Evolutionary conservation across 2,888 invertebrate genomes (phyloP).

Genomic region (Lordiphosa fenestrarum): DNA sequence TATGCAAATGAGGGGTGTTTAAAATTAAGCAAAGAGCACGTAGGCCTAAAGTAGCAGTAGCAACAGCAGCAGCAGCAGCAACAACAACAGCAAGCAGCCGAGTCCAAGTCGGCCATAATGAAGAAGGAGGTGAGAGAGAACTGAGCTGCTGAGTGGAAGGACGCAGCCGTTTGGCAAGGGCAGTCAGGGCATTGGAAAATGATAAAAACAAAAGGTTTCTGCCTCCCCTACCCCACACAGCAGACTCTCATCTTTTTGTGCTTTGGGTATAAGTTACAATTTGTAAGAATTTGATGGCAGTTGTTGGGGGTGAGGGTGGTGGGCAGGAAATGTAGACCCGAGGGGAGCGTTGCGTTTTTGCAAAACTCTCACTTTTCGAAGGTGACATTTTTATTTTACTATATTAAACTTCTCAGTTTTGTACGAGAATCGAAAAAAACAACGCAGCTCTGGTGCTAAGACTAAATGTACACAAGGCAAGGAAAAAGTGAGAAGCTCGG

Average conservation of each 20-base stretch:
- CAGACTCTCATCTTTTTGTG: constrained; percentile 45
- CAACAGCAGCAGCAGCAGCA: constrained; percentile 26
- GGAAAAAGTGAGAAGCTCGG: no score
- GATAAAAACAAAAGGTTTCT: constrained; percentile 70
- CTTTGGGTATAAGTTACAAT: constrained; percentile 63
- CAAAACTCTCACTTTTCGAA: no score
- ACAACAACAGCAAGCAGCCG: constrained; percentile 5
- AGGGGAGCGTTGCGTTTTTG: neutral
- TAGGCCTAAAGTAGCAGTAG: constrained; percentile 65
- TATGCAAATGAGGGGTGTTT: constrained; percentile 77
- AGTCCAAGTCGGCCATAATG: constrained; percentile 47
- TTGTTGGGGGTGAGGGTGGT: constrained; percentile 1
- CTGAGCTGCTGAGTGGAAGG: constrained; percentile 35
- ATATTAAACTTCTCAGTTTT: no score
- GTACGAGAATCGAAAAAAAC: no score
- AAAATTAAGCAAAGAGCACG: constrained; percentile 74
- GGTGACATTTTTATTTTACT: no score
- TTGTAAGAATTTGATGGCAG: constrained; percentile 66
- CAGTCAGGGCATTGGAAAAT: constrained; percentile 64
- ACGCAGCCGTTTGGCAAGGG: constrained; percentile 14
- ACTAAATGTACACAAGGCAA: no score
- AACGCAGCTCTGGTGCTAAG: rapidly evolving
- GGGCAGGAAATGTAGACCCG: neutral
- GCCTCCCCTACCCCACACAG: neutral
- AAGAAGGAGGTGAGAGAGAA: constrained; percentile 47